Evolutionary conservation across 2,888 invertebrate species (phyloP).

Genomic region (Cephus pygmeus): DNA sequence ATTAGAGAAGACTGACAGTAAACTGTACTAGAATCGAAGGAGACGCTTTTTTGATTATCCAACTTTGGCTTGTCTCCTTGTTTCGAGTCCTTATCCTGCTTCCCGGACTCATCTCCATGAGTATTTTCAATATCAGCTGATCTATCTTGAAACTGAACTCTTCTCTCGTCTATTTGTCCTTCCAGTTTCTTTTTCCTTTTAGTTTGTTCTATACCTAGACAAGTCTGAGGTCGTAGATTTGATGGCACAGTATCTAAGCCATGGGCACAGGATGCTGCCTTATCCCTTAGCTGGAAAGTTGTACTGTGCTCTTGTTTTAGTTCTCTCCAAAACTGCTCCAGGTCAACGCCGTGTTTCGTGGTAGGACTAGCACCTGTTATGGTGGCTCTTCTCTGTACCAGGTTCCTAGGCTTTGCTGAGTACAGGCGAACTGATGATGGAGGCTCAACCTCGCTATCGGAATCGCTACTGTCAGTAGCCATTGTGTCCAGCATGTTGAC

Average conservation of each 20-base stretch:
- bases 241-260: constrained; percentile 75
- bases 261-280: constrained; percentile 82
- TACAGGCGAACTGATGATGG: constrained; percentile 73
- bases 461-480: constrained; percentile 69
- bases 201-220: constrained; percentile 68
- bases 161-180: constrained; percentile 28
- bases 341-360: constrained; percentile 72
- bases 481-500: constrained; percentile 56
- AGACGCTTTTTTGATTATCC: constrained; percentile 21
- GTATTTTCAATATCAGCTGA: constrained; percentile 28
- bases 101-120: constrained; percentile 24
- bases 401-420: constrained; percentile 79
- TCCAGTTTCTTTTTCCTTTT: constrained; percentile 29
- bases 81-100: constrained; percentile 10
- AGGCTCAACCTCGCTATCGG: constrained; percentile 70
- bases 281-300: constrained; percentile 77
- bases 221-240: constrained; percentile 73
- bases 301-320: constrained; percentile 71
- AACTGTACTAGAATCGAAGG: constrained; percentile 15
- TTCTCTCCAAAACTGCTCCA: constrained; percentile 83
- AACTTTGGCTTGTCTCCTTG: constrained; percentile 21
- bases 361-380: constrained; percentile 86
- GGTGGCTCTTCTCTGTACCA: constrained; percentile 85
- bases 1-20: constrained; percentile 16
- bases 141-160: constrained; percentile 56